These are phyloP conservation scores for Tiliacea aurago DNA, from an alignment of 2,888 invertebrate genomes.

Conservation along the genomic window DNA sequence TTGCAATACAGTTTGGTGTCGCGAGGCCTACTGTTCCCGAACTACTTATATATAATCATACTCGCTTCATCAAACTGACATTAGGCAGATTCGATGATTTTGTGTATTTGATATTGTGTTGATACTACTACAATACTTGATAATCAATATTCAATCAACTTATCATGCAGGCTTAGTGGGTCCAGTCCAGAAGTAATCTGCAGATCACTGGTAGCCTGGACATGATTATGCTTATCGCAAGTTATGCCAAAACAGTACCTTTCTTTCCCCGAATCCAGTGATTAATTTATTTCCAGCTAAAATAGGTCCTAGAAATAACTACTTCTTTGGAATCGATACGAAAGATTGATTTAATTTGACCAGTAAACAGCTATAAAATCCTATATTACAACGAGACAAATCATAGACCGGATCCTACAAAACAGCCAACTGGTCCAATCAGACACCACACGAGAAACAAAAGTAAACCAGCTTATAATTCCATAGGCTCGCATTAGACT, in stretches of 20 bases:
- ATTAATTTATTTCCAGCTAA: background rate
- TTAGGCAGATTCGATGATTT: background rate
- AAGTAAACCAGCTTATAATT: constrained; percentile 50
- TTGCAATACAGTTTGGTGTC: no score
- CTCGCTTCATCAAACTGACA: background rate
- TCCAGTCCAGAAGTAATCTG: no score
- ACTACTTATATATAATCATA: no score
- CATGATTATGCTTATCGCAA: no score
- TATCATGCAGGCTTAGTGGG: no score
- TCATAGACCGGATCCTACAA: constrained; percentile 4
- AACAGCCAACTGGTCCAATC: constrained; percentile 20
- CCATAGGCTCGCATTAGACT: constrained; percentile 40
- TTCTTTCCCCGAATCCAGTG: background rate
- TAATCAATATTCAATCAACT: no score
- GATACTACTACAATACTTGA: no score
- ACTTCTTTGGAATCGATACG: background rate
- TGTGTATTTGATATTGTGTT: background rate
- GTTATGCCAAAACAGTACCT: no score
- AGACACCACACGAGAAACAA: constrained; percentile 23
- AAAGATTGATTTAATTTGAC: background rate
- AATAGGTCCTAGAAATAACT: background rate
- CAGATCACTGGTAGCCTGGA: no score
- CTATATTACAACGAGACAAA: constrained; percentile 4
- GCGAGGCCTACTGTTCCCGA: no score
- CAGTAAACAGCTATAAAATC: background rate